phyloP scores from a whole-genome alignment of 2,113 vertebrate species.

The Pseudonaja textilis region DNA sequence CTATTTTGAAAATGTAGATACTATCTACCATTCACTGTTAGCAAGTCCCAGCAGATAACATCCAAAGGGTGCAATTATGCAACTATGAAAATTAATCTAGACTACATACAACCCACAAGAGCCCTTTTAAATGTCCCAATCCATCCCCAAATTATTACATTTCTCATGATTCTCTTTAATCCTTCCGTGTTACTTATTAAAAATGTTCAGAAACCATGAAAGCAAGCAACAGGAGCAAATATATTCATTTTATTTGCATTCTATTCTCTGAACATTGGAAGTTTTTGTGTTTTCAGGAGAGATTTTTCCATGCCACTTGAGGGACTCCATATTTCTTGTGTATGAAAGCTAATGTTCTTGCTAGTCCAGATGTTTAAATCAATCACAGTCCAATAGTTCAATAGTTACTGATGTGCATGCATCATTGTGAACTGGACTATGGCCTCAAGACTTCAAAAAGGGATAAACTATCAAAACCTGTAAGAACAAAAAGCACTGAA shows the following conservation, averaged over 20 bases:
- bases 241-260: neutral
- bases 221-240: neutral
- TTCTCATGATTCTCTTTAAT: neutral
- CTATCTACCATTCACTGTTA: neutral
- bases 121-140: neutral
- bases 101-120: neutral
- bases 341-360: neutral
- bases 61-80: neutral
- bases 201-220: neutral
- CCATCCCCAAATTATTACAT: neutral
- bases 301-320: neutral
- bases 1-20: neutral
- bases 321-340: neutral
- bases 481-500: neutral
- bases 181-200: neutral
- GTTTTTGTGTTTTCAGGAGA: neutral
- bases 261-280: neutral
- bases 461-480: neutral
- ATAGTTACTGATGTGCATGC: neutral
- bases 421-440: neutral
- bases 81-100: neutral
- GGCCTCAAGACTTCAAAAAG: neutral
- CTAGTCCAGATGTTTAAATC: neutral
- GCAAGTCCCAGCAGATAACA: neutral
- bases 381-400: neutral